These are phyloP conservation scores for Vulpes ferrilata DNA, from an alignment of 2,113 vertebrate genomes.

Conservation along the genomic window DNA sequence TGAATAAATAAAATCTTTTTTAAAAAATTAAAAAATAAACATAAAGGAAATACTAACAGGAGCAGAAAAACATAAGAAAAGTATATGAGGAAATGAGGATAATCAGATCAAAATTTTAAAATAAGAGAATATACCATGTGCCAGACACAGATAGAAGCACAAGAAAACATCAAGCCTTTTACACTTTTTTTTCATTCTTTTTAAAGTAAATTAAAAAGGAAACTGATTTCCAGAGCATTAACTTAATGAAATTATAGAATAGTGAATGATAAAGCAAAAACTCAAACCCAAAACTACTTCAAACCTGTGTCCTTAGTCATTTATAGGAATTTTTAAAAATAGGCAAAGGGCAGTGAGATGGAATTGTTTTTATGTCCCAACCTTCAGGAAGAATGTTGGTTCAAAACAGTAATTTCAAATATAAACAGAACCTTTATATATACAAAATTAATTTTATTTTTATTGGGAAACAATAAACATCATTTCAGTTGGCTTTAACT, in stretches of 20 bases:
- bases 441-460: background rate
- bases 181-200: background rate
- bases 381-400: background rate
- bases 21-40: background rate
- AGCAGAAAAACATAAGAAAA: background rate
- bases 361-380: background rate
- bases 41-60: background rate
- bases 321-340: background rate
- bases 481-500: background rate
- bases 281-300: background rate
- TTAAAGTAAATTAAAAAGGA: background rate
- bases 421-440: background rate
- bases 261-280: background rate
- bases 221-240: background rate
- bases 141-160: background rate
- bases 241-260: constrained; percentile 18
- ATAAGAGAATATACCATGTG: background rate
- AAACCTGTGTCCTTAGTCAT: background rate
- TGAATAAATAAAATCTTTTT: too few species aligned
- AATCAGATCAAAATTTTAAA: constrained; percentile 21
- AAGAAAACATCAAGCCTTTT: background rate
- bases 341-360: background rate
- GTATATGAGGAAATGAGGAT: background rate
- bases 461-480: constrained; percentile 5
- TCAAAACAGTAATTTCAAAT: constrained; percentile 9